Base-by-base conservation (phyloP, 2,113 vertebrate species). In the Lucifuga dentata region DNA sequence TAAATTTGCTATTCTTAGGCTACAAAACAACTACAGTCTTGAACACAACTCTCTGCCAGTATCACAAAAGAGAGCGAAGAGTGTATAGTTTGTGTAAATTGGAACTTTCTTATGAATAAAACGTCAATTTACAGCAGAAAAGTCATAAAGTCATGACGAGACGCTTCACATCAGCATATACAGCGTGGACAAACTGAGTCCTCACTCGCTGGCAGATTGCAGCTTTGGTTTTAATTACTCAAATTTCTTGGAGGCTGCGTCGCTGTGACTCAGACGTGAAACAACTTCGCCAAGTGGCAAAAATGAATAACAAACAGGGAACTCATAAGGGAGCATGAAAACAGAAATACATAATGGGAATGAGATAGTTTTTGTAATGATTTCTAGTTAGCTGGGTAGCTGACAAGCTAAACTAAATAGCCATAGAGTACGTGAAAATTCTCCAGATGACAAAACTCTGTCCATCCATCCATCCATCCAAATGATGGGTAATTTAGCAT, bases 151-250 rank as follows among this genome's bases (percentile, higher is more conserved):
- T n/a, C 7, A 29, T 29, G 26, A 3, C 7, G 26, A 29, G 7
- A 7, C 3, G 7, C 26, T 5, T 29, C 26, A 29, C 26, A 29
- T 7, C 3, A 3, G 7, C 26, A 29, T 7, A 29, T 7, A 29
- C 26, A 7, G 26, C 26, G 7, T 7, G 26, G 26, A 29, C 26
- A 29, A 7, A 3, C 26, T n/a, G n/a, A 29, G 3, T 12, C 8
- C 48, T 6, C 11, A 17, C 33, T 24, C n/a, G 11, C 3, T 5
- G 67, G 41, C 56, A 58, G 45, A 61, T 11, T 40, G n/a, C 48
- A 3, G 46, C 8, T 55, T 68, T 41, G 17, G 19, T 46, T 72
- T 59, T 76, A 67, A 74, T 73, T 50, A 53, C 19, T 29, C n/a
- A 29, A 29, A 5, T 29, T 36, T 32, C 39, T 52, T 38, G 21